A percentile compares a stretch with the other conserved stretches of the same genome.
Evolutionary conservation across 2,888 invertebrate species (phyloP).

Genomic region (Eilema sororculum): DNA sequence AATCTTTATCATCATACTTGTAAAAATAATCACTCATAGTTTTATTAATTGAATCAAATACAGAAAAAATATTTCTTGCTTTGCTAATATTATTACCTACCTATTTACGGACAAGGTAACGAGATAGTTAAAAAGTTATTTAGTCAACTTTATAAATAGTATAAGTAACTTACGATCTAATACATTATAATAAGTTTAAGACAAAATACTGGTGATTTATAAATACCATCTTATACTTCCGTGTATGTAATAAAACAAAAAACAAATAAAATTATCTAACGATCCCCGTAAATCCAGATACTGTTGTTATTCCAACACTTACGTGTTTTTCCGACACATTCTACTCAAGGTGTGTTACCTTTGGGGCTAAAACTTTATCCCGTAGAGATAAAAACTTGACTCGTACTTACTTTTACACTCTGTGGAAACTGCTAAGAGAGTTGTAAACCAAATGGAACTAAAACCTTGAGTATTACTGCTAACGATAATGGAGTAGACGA

Average conservation of each 20-base stretch:
- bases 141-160: too few species aligned
- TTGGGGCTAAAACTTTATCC: conserved; percentile 40
- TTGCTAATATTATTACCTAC: too few species aligned
- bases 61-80: too few species aligned
- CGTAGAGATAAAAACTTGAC: conserved; percentile 39
- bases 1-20: too few species aligned
- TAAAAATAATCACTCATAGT: too few species aligned
- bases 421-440: conserved; percentile 25
- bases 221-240: neutral
- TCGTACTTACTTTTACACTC: conserved; percentile 23
- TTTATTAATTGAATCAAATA: too few species aligned
- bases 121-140: too few species aligned
- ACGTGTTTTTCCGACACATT: conserved; percentile 36
- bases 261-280: conserved; percentile 1
- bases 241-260: neutral
- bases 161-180: too few species aligned
- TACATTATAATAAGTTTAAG: too few species aligned
- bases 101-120: too few species aligned
- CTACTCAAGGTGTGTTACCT: conserved; percentile 25
- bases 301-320: conserved; percentile 27
- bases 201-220: too few species aligned
- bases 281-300: conserved; percentile 7
- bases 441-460: conserved; percentile 37
- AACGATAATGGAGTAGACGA: conserved; percentile 6
- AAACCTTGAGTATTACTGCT: conserved; percentile 27